A percentile compares a stretch with the other conserved stretches of the same genome.
Evolutionary conservation across 2,888 invertebrate species (phyloP).

Genomic region (Drosophila tanythrix): DNA sequence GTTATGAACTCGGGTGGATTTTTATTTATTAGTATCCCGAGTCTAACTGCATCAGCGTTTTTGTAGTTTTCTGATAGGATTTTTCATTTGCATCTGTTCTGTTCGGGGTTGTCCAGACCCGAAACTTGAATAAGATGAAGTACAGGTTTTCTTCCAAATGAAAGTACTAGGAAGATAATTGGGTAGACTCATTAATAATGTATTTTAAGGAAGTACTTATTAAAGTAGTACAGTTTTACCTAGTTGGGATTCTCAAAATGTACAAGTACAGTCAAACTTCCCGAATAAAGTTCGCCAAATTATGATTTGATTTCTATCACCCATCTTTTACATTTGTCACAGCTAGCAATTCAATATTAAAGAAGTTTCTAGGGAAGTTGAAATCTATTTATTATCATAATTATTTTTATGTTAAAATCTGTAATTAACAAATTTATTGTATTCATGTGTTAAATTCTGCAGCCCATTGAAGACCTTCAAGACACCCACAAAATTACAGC

Average conservation of each 20-base stretch:
- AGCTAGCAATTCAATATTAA: neutral
- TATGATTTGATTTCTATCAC: neutral
- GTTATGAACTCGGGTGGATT: conserved; percentile 17
- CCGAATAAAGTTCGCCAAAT: neutral
- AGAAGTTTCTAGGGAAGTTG: neutral
- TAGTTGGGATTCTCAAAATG: neutral
- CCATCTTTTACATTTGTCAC: neutral
- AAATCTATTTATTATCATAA: neutral
- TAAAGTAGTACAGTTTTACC: neutral
- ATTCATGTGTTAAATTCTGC: conserved; percentile 15
- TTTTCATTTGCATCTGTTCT: neutral
- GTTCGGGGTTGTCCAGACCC: neutral
- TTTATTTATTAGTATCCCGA: neutral
- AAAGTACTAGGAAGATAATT: neutral
- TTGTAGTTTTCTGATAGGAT: conserved; percentile 19
- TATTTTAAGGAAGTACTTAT: neutral
- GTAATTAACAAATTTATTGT: neutral
- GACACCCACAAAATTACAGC: conserved; percentile 87
- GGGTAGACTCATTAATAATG: neutral
- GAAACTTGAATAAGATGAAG: neutral
- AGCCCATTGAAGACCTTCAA: conserved; percentile 88
- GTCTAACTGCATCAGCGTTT: conserved; percentile 18
- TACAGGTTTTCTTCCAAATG: neutral
- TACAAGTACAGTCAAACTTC: neutral
- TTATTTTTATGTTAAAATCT: neutral